A percentile compares a stretch with the other conserved stretches of the same genome.
phyloP scores from a whole-genome alignment of 2,113 vertebrate species.

The Willisornis vidua region DNA sequence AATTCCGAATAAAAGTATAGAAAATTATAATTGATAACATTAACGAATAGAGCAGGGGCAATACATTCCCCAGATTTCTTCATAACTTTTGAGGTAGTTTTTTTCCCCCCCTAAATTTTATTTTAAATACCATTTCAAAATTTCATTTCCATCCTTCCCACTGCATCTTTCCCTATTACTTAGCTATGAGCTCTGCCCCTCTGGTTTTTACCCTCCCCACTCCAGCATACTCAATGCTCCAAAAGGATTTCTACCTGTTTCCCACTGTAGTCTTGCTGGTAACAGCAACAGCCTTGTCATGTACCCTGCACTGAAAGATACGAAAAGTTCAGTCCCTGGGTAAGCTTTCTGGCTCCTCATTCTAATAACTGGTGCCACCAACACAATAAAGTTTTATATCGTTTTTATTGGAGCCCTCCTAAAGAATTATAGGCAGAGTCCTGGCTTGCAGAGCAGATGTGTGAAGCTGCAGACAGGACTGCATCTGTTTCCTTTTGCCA shows the following conservation, averaged over 20 bases:
- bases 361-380: conserved; percentile 73
- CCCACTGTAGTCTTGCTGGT: not conserved
- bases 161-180: not conserved
- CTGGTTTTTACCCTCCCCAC: not conserved
- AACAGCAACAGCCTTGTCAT: conserved; percentile 14
- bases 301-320: conserved; percentile 50
- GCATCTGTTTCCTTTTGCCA: conserved; percentile 54
- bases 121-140: not conserved
- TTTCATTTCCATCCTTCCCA: conserved; percentile 24
- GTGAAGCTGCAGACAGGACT: conserved; percentile 48
- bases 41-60: not conserved
- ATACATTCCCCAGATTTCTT: not conserved
- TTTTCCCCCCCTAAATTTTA: not conserved
- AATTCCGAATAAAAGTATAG: not conserved
- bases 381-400: conserved; percentile 74
- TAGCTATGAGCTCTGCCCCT: conserved; percentile 18
- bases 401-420: conserved; percentile 68
- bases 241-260: conserved; percentile 42
- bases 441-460: conserved; percentile 56
- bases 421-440: conserved; percentile 55
- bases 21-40: not conserved
- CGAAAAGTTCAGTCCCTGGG: conserved; percentile 49
- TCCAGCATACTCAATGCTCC: not conserved
- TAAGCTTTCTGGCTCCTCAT: conserved; percentile 67
- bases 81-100: not conserved